Percentiles rank a stretch among this genome's conserved stretches.
Evolutionary conservation across 2,113 vertebrate species (phyloP).

Genomic region (Lichenostomus cassidix): DNA sequence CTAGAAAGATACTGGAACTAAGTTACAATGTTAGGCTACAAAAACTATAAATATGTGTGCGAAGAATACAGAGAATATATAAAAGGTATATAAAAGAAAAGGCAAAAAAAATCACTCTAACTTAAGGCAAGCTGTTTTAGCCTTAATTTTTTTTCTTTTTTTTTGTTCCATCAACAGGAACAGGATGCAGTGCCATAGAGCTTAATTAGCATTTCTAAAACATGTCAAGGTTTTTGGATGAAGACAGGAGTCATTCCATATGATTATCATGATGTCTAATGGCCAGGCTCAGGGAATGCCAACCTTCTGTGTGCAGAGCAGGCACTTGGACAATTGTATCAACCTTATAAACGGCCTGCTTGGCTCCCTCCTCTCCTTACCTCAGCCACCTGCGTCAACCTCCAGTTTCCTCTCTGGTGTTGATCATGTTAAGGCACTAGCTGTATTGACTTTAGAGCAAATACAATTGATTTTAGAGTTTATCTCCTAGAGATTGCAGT

Average conservation of each 20-base stretch:
- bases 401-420: background rate
- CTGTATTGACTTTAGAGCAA: conserved; percentile 13
- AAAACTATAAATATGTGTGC: too few relatives aligned
- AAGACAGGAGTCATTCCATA: background rate
- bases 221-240: background rate
- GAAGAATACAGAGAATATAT: too few relatives aligned
- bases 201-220: background rate
- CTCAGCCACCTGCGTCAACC: background rate
- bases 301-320: background rate
- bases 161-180: background rate
- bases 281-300: background rate
- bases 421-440: background rate
- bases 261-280: background rate
- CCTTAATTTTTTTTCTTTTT: background rate
- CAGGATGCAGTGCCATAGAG: background rate
- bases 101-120: background rate
- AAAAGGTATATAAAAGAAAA: too few relatives aligned
- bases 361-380: background rate
- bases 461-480: background rate
- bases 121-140: background rate
- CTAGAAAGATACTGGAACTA: too few relatives aligned
- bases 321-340: background rate
- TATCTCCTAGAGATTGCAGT: background rate
- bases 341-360: fast-evolving
- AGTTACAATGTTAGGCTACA: too few relatives aligned